These are phyloP conservation scores for Drosophila nigritarsus DNA, from an alignment of 2,888 invertebrate genomes.

Conservation along the genomic window DNA sequence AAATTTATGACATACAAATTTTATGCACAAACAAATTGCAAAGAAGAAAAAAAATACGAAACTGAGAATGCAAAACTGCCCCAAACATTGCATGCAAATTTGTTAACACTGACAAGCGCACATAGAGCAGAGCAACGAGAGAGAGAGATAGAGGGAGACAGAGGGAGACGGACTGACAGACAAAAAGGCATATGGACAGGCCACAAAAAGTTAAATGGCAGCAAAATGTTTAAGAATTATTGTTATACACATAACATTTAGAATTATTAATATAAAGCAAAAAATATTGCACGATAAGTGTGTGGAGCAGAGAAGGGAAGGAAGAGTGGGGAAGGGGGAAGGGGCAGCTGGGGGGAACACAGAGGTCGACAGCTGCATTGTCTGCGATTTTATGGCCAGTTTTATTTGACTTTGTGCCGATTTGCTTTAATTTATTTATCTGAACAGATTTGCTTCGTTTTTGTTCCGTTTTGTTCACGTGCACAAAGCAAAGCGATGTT, in stretches of 20 bases:
- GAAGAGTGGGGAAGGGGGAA: fast-evolving
- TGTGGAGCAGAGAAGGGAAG: not conserved
- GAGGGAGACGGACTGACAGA: not conserved
- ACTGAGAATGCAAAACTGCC: constrained; percentile 44
- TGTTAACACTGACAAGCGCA: constrained; percentile 51
- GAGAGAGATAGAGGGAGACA: not conserved
- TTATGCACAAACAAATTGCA: constrained; percentile 55
- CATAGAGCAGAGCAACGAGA: not conserved
- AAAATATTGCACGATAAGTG: constrained; percentile 3
- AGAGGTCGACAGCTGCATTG: constrained; percentile 56
- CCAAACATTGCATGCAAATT: constrained; percentile 68
- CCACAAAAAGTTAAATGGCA: constrained; percentile 45
- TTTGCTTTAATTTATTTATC: constrained; percentile 55
- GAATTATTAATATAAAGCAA: constrained; percentile 51
- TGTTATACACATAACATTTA: constrained; percentile 54
- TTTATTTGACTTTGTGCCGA: constrained; percentile 54
- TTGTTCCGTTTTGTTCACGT: constrained; percentile 27
- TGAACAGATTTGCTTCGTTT: constrained; percentile 27
- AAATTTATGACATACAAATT: constrained; percentile 65
- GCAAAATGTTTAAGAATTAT: constrained; percentile 36
- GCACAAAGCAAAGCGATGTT: constrained; percentile 17
- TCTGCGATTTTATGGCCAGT: constrained; percentile 41
- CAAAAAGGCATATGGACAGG: constrained; percentile 23
- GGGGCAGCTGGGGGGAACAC: not conserved
- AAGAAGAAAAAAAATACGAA: constrained; percentile 15